Evolutionary conservation across 2,113 vertebrate species (phyloP).

Genomic region (Centropus unirufus): DNA sequence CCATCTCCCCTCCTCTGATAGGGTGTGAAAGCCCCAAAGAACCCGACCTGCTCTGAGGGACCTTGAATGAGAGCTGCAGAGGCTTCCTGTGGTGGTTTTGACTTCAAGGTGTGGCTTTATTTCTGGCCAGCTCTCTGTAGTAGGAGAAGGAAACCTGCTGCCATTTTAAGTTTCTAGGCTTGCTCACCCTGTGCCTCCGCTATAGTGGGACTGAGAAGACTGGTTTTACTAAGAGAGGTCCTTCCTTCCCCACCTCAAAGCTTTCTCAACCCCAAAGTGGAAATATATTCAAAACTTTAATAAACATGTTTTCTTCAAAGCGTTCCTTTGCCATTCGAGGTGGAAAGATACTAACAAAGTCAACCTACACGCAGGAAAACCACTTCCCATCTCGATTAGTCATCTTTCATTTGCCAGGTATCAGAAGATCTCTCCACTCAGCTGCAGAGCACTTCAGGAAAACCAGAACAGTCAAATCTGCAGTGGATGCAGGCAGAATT

Average conservation of each 20-base stretch:
- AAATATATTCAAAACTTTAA: neutral
- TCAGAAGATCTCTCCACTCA: neutral
- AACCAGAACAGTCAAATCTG: neutral
- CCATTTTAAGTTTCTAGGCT: neutral
- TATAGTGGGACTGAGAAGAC: neutral
- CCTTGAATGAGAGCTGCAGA: neutral
- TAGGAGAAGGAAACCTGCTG: neutral
- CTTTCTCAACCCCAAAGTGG: neutral
- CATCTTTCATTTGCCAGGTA: neutral
- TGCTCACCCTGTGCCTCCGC: neutral
- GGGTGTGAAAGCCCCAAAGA: neutral
- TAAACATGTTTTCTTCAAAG: neutral
- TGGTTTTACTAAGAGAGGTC: neutral
- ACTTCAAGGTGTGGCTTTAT: neutral
- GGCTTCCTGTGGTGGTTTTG: neutral
- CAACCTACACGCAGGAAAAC: neutral
- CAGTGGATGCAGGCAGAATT: neutral
- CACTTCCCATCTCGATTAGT: neutral
- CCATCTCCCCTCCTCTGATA: neutral
- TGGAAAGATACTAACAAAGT: neutral
- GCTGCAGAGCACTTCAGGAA: constrained; percentile 1
- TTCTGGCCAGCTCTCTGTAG: neutral
- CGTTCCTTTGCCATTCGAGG: neutral
- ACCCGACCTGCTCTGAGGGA: fast-evolving
- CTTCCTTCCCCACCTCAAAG: neutral